Evolutionary conservation across 2,888 invertebrate genomes (phyloP), one percentile per base, ranked within the genome.

Genomic region (Cantharis rufa): DNA sequence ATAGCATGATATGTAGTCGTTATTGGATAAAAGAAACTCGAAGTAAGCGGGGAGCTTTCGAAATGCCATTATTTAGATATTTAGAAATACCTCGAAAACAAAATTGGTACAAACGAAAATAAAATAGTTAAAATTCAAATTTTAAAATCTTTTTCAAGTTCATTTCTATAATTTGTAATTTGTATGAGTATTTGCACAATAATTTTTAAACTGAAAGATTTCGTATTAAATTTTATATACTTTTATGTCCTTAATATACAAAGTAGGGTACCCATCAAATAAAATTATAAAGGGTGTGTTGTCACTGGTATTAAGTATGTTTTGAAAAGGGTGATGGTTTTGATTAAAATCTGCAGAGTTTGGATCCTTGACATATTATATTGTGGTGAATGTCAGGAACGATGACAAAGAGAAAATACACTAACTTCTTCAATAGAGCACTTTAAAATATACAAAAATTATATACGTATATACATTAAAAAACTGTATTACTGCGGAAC

Each of bases 261-360:
- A 66, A 21, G 64, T 66, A 66, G 21, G n/a, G 7, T 48, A n/a
- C 16, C 27, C 24, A 66, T 68, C 73, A 70, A 28, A 77, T 74
- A 77, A 48, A 48, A 48, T 48, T 48, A 48, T 48, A 48, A 48
- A 64, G 72, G 75, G 71, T 69, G 71, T 69, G 78, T 76, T 76
- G 75, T 70, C 75, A 73, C 9, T 21, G 73, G 73, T 70, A 78
- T 76, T 75, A 76, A 78, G 73, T 76, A 63, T 32, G 71, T 72
- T 78, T 69, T 73, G 70, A 78, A 74, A 78, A 78, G 78, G 78
- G 78, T 78, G 75, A 78, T 76, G 73, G 76, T 78, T 78, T 75
- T 72, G 73, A 78, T 78, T 76, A 78, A 73, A 78, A 78, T 75
- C 75, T 73, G 70, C 70, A 61, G 75, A 64, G 75, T 71, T 48